A percentile compares a stretch with the other conserved stretches of the same genome.
phyloP scores from a whole-genome alignment of 2,888 invertebrate genomes.

The Philhelius pedissequus region DNA sequence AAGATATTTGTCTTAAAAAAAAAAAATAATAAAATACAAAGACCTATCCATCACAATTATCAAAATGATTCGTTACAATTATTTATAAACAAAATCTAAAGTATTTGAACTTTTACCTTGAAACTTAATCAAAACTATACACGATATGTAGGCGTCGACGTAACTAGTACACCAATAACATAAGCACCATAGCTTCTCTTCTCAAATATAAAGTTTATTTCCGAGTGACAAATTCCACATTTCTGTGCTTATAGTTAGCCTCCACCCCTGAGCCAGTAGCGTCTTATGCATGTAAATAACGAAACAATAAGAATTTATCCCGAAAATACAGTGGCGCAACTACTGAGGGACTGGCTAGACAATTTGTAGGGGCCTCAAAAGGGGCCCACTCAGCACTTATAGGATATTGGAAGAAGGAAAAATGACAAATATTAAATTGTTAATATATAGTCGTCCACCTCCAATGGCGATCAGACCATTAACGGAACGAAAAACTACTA shows the following conservation, averaged over 20 bases:
- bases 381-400: too few relatives aligned
- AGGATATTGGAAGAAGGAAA: too few relatives aligned
- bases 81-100: neutral
- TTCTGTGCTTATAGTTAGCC: neutral
- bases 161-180: neutral
- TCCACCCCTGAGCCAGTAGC: neutral
- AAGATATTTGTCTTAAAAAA: too few relatives aligned
- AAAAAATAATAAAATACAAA: too few relatives aligned
- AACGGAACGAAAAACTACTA: too few relatives aligned
- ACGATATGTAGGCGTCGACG: neutral
- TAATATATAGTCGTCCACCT: too few relatives aligned
- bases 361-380: too few relatives aligned
- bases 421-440: too few relatives aligned
- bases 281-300: neutral
- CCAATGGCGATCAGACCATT: too few relatives aligned
- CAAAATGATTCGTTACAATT: neutral
- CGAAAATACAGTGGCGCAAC: too few relatives aligned
- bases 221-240: neutral
- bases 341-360: too few relatives aligned
- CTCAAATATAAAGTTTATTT: neutral
- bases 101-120: slow-evolving; percentile 4
- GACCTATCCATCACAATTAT: too few relatives aligned
- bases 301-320: slow-evolving; percentile 16
- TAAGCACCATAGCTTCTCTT: neutral
- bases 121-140: neutral